These are phyloP conservation scores for Fragum fragum DNA, from an alignment of 2,888 invertebrate genomes.

Conservation along the genomic window DNA sequence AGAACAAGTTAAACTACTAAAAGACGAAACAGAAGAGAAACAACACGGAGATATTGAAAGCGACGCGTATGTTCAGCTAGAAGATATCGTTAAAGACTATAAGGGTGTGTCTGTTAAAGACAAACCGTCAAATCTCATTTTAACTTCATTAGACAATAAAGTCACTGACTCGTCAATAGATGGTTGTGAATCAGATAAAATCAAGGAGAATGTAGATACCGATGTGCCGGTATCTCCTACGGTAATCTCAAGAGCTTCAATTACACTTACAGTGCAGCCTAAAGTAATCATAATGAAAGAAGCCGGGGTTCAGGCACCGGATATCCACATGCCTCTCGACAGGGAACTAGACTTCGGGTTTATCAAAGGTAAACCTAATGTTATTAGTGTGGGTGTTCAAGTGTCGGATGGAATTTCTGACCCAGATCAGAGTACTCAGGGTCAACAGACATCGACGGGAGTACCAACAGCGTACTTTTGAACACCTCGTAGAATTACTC, in stretches of 20 bases:
- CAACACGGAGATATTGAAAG: constrained; percentile 43
- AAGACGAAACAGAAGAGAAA: background rate
- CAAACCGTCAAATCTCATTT: background rate
- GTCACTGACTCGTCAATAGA: background rate
- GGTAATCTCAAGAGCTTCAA: constrained; percentile 15
- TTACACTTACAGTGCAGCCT: constrained; percentile 12
- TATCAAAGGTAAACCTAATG: constrained; percentile 17
- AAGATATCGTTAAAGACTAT: constrained; percentile 44
- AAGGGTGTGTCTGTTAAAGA: background rate
- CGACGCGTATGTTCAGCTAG: constrained; percentile 55
- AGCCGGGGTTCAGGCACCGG: constrained; percentile 61
- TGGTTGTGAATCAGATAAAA: background rate
- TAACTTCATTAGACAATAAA: background rate
- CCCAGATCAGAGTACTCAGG: background rate
- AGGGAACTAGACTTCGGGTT: constrained; percentile 59
- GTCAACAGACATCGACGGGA: background rate
- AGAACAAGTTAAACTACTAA: background rate
- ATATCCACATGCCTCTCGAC: constrained; percentile 63
- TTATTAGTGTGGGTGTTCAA: constrained; percentile 52
- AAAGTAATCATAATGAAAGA: constrained; percentile 58
- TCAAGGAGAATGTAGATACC: background rate
- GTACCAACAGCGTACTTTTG: constrained; percentile 25
- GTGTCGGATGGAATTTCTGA: constrained; percentile 17
- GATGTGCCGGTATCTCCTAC: constrained; percentile 12
- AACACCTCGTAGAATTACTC: background rate